These are phyloP conservation scores for Galemys pyrenaicus DNA, from an alignment of 2,113 vertebrate genomes.

Conservation along the genomic window DNA sequence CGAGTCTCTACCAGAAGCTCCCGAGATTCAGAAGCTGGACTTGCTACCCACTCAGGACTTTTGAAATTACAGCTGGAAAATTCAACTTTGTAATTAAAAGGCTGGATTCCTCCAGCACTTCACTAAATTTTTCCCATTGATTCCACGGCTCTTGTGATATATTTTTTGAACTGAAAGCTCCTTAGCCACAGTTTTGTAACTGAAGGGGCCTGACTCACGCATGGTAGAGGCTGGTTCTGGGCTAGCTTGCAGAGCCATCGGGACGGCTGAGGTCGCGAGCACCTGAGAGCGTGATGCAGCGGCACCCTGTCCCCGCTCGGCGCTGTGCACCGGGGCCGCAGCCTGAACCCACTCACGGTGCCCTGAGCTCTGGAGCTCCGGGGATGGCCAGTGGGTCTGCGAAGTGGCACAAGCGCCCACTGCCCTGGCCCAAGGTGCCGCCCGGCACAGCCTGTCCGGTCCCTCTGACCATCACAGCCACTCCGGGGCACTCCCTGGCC, in stretches of 20 bases:
- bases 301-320: too few species aligned
- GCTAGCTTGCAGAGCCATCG: background rate
- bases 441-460: background rate
- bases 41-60: conserved; percentile 20
- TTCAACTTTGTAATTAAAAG: background rate
- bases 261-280: too few species aligned
- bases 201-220: background rate
- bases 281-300: background rate
- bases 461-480: too few species aligned
- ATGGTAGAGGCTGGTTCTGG: background rate
- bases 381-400: background rate
- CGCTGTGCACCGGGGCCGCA: background rate
- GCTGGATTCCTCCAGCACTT: background rate
- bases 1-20: background rate
- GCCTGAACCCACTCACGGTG: background rate
- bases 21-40: background rate
- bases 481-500: background rate
- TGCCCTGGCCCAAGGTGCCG: background rate
- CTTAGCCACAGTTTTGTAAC: background rate
- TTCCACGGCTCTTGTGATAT: background rate
- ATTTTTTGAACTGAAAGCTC: background rate
- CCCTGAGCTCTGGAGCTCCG: background rate
- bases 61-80: background rate
- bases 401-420: background rate
- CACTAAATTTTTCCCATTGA: background rate